Conservation (phyloP, 2,797 vertebrate species). For the Sus cebifrons region DNA sequence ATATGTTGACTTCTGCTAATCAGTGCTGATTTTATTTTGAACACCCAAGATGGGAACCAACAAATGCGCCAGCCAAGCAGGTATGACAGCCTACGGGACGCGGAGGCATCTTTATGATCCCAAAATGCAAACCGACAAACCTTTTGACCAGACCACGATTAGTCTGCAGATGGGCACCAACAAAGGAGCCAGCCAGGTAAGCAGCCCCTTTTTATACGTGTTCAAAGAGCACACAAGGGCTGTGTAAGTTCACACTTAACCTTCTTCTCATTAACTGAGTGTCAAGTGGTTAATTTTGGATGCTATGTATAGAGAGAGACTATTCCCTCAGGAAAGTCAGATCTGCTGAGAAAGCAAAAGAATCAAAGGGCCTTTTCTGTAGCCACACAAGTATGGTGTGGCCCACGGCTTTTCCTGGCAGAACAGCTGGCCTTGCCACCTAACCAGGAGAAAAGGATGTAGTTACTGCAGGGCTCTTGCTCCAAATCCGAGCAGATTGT, state of each 20-base stretch:
- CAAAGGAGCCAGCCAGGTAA: constrained; percentile 99
- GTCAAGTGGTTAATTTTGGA: not conserved
- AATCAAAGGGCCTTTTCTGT: constrained; percentile 6
- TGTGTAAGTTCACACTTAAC: not conserved
- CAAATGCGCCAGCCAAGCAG: constrained; percentile 98
- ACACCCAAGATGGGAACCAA: constrained; percentile 97
- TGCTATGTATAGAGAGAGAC: constrained; percentile 1
- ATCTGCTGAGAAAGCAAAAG: constrained; percentile 26
- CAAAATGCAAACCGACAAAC: constrained; percentile 97
- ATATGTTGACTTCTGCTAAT: not conserved
- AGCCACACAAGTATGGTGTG: not conserved
- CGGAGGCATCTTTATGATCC: constrained; percentile 98
- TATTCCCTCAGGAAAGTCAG: constrained; percentile 38
- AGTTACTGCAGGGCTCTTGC: not conserved
- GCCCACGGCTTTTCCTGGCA: not conserved
- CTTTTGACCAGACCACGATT: constrained; percentile 98
- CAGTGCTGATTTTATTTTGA: constrained; percentile 25
- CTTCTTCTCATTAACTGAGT: not conserved
- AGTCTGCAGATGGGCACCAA: constrained; percentile 99
- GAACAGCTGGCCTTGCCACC: constrained; percentile 8
- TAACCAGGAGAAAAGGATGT: not conserved
- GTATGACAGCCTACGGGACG: constrained; percentile 99
- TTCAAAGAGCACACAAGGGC: not conserved
- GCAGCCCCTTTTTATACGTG: not conserved
- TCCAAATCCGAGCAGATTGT: not conserved